phyloP scores from a whole-genome alignment of 2,888 invertebrate species.

The Archips xylosteana region DNA sequence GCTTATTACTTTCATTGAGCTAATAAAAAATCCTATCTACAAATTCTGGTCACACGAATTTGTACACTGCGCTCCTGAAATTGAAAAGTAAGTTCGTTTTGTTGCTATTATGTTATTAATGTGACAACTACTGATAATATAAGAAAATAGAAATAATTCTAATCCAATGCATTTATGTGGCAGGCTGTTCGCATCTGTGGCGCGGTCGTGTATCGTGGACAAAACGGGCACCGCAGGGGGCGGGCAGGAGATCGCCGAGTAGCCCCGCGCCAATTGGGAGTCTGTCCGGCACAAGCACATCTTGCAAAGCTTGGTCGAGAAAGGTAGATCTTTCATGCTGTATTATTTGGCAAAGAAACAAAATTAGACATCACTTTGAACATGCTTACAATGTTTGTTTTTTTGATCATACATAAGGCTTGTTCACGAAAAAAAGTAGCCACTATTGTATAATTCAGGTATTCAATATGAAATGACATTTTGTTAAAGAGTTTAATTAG shows the following conservation, averaged over 20 bases:
- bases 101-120: not conserved
- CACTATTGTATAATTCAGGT: no score
- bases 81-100: conserved; percentile 94
- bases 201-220: conserved; percentile 96
- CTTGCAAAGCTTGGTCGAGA: conserved; percentile 64
- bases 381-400: not conserved
- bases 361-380: not conserved
- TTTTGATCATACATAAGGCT: no score
- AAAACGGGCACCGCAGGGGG: conserved; percentile 88
- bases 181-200: conserved; percentile 98
- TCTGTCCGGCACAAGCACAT: conserved; percentile 69
- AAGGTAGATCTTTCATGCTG: conserved; percentile 57
- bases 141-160: not conserved
- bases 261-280: conserved; percentile 80
- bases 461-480: no score
- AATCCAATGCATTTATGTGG: conserved; percentile 6
- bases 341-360: not conserved
- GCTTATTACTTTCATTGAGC: conserved; percentile 98
- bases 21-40: conserved; percentile 99
- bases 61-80: conserved; percentile 99
- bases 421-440: no score
- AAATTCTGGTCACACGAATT: conserved; percentile 99
- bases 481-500: no score
- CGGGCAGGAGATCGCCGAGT: conserved; percentile 89
- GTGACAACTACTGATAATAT: no score